A percentile compares a stretch with the other conserved stretches of the same genome.
Evolutionary conservation across 2,888 invertebrate genomes (phyloP).

Genomic region (Lucinisca nassula): DNA sequence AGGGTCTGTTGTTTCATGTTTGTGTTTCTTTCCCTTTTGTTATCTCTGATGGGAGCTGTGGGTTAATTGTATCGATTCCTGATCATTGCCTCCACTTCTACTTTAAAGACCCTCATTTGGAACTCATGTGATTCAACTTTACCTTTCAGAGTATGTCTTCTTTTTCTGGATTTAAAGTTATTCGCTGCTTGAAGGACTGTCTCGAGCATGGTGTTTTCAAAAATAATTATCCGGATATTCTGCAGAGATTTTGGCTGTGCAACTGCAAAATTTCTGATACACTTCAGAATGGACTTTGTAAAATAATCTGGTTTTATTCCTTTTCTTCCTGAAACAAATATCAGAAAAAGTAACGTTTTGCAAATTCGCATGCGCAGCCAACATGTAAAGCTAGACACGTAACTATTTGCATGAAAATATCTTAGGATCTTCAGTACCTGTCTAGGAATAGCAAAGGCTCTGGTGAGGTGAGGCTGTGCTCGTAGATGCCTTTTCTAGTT

Average conservation of each 20-base stretch:
- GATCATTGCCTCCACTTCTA: too few relatives aligned
- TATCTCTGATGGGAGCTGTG: too few relatives aligned
- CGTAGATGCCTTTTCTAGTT: too few relatives aligned
- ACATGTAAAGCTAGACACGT: not conserved
- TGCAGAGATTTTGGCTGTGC: not conserved
- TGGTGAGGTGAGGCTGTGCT: too few relatives aligned
- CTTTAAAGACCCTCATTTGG: too few relatives aligned
- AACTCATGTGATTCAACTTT: not conserved
- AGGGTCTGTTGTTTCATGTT: too few relatives aligned
- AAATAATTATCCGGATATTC: not conserved
- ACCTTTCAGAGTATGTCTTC: not conserved
- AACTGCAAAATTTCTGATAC: not conserved
- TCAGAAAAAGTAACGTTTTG: not conserved
- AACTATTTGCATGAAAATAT: not conserved
- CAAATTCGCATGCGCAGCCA: not conserved
- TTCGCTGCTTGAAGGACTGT: not conserved
- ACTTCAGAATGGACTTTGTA: not conserved
- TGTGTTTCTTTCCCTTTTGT: too few relatives aligned
- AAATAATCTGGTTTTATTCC: not conserved
- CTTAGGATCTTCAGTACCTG: not conserved
- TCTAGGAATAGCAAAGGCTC: not conserved
- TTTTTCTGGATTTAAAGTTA: not conserved
- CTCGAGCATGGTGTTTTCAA: not conserved
- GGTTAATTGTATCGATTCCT: too few relatives aligned
- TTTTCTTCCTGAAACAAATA: not conserved